phyloP scores from a whole-genome alignment of 2,797 vertebrate species.

The Antrozous pallidus region DNA sequence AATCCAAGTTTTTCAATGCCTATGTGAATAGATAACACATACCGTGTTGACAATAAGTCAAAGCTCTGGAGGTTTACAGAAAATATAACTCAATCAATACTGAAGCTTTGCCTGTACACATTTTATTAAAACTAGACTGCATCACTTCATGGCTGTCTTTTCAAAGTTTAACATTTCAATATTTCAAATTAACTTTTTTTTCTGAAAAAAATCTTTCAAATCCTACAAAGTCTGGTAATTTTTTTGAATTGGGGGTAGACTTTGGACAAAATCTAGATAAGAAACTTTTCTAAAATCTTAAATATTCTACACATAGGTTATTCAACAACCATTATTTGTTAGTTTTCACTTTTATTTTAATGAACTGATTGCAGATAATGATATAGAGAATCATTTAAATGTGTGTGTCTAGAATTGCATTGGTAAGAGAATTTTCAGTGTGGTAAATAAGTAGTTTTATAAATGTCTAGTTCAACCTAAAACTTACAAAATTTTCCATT shows the following conservation, averaged over 20 bases:
- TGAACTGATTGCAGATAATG: not conserved
- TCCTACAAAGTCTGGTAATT: not conserved
- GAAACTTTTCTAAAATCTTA: not conserved
- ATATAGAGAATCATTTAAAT: not conserved
- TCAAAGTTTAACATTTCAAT: not conserved
- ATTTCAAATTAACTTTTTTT: not conserved
- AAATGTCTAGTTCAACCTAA: not conserved
- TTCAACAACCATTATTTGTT: not conserved
- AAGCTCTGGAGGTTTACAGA: not conserved
- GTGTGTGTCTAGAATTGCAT: not conserved
- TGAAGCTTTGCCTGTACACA: not conserved
- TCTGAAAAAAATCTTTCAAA: not conserved
- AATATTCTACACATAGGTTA: not conserved
- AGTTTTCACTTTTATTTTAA: constrained; percentile 8
- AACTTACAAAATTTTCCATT: not conserved
- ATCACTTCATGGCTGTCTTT: not conserved
- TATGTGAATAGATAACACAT: not conserved
- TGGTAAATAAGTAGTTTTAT: not conserved
- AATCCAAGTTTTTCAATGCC: not conserved
- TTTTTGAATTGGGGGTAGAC: not conserved
- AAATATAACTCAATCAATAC: not conserved
- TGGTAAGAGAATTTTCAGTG: constrained; percentile 17
- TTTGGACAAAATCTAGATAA: not conserved
- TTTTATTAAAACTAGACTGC: not conserved
- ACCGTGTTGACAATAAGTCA: not conserved